Base-by-base conservation (phyloP, 2,113 vertebrate species). In the Calidris pugnax region DNA sequence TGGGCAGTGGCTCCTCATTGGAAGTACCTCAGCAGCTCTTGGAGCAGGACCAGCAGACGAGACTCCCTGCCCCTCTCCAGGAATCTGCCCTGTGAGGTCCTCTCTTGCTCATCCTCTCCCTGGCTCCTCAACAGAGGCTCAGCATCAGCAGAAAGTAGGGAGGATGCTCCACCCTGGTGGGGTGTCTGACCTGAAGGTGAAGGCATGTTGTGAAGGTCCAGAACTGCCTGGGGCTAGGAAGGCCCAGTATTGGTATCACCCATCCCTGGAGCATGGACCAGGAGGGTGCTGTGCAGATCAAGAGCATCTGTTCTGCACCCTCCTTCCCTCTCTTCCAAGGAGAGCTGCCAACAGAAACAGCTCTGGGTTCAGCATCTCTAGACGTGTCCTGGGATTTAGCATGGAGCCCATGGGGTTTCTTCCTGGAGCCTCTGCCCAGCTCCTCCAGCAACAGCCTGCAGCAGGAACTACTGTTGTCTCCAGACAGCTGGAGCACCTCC, bases 271-370 rank as follows among this genome's bases (percentile, higher is more conserved):
- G 30, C 0, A 2, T 2, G 12, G 77, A 56, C 53, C n/a, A 53
- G 37, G 51, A 76, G 69, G 63, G 27, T 1, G 3, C 20, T 26
- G 45, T 10, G 47, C 50, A 51, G 48, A 67, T 1, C 1, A 19
- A 50, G 24, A 37, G 14, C 1, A 1, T 27, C 83, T 73, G 32
- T 11, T 92, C 51, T 55, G 50, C 20, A 9, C 28, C 33, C 57
- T 13, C 9, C 14, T n/a, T 18, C 14, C 14, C 4, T n/a, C 57
- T 3, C 47, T 56, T 50, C 55, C 48, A 79, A 41, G 45, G 21
- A 92, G 27, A 71, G 56, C 77, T 87, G 71, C 77, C 94, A 91
- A 68, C 48, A 89, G 76, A 60, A 93, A 75, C 62, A 72, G 30
- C 66, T 62, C 23, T 48, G 48, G 19, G 33, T 63, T 85, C 89